Conservation (phyloP, 2,888 invertebrate species). For the Tanytarsus gracilentus region DNA sequence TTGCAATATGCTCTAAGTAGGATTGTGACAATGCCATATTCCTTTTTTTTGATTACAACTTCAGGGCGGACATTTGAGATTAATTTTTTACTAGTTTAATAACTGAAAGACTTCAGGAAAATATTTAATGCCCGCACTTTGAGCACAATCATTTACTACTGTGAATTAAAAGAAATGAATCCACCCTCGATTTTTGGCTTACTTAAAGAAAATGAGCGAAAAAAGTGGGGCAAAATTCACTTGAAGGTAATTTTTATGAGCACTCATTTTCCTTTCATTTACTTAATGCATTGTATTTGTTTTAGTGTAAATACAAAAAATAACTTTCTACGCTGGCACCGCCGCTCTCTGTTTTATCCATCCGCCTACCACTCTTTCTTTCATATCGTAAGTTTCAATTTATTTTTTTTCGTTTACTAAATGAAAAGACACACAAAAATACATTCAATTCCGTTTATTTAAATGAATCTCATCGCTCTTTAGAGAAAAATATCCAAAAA, state of each 20-base stretch:
- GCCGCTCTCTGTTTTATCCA: neutral
- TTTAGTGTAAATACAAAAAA: neutral
- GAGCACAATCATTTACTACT: too few relatives aligned
- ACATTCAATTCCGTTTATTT: too few relatives aligned
- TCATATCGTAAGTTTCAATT: constrained; percentile 7
- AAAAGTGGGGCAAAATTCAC: neutral
- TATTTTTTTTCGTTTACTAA: neutral
- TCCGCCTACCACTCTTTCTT: neutral
- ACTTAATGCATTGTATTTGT: constrained; percentile 12
- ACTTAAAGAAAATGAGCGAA: too few relatives aligned
- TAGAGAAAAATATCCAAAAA: neutral
- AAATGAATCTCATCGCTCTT: neutral
- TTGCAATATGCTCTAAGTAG: neutral
- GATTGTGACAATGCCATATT: too few relatives aligned
- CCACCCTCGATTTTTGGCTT: too few relatives aligned
- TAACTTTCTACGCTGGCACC: neutral
- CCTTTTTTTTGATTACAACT: too few relatives aligned
- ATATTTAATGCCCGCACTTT: too few relatives aligned
- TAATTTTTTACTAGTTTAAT: too few relatives aligned
- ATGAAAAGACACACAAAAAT: neutral
- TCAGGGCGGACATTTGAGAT: too few relatives aligned
- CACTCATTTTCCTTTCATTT: constrained; percentile 21
- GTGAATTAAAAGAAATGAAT: too few relatives aligned
- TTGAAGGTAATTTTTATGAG: constrained; percentile 2
- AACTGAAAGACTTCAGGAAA: too few relatives aligned